Percentiles rank a stretch among this genome's conserved stretches.
Conservation (phyloP, 2,113 vertebrate genomes). For the Pan paniscus region DNA sequence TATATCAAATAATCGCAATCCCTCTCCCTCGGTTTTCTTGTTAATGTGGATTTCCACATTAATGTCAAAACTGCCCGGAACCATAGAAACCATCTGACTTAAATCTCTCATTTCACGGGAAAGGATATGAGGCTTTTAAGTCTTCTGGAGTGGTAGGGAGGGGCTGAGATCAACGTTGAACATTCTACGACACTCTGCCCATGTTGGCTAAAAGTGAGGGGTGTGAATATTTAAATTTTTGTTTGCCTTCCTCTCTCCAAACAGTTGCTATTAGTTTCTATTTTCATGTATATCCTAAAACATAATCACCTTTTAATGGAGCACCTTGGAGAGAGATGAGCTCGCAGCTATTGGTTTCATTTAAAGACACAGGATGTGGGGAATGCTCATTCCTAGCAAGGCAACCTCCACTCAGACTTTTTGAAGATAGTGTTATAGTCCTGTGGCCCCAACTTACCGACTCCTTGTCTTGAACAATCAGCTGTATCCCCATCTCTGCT, state of each 20-base stretch:
- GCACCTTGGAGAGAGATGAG: not conserved
- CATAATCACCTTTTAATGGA: not conserved
- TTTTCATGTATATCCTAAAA: not conserved
- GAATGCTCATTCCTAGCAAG: not conserved
- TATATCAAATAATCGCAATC: not conserved
- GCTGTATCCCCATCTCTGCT: constrained; percentile 86
- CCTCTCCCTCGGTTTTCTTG: not conserved
- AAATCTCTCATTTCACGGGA: not conserved
- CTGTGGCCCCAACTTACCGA: constrained; percentile 73
- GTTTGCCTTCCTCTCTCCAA: not conserved
- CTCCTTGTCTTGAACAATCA: constrained; percentile 78
- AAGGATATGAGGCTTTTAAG: not conserved
- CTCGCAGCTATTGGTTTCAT: not conserved
- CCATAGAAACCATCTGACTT: not conserved
- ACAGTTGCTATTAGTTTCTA: not conserved
- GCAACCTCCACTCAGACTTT: not conserved
- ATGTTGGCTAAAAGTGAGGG: not conserved
- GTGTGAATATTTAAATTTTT: not conserved
- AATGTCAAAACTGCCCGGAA: not conserved
- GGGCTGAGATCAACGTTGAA: no score
- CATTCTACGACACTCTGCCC: no score
- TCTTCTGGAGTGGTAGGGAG: not conserved
- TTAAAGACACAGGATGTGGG: not conserved
- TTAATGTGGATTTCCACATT: not conserved
- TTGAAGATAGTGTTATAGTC: not conserved